phyloP scores from a whole-genome alignment of 2,113 vertebrate species.

The Emydura subglobosa region DNA sequence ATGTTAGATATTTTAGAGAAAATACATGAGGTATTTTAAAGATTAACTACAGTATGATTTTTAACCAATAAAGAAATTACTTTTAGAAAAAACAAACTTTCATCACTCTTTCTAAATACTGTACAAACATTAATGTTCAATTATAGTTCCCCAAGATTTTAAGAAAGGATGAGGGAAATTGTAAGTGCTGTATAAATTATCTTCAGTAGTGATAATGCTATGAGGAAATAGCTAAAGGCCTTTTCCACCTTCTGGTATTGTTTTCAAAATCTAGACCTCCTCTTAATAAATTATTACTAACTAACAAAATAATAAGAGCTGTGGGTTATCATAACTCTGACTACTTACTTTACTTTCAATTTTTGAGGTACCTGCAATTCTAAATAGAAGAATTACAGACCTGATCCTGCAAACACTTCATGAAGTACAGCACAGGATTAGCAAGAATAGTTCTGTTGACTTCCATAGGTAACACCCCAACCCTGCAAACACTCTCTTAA shows the following conservation, averaged over 20 bases:
- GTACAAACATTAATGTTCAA: background rate
- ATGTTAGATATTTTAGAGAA: background rate
- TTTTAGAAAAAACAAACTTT: background rate
- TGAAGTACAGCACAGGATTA: too few relatives aligned
- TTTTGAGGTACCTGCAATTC: too few relatives aligned
- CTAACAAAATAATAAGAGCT: background rate
- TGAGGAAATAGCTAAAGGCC: background rate
- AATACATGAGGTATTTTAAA: background rate
- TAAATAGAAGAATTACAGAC: background rate
- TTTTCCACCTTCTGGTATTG: background rate
- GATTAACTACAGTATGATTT: background rate
- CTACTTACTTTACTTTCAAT: background rate
- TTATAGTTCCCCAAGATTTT: background rate
- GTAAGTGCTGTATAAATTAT: background rate
- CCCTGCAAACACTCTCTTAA: fast-evolving
- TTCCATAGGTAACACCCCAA: fast-evolving
- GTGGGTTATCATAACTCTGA: background rate
- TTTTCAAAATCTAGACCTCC: background rate
- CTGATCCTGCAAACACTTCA: background rate
- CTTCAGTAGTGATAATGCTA: background rate
- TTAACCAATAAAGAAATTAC: background rate
- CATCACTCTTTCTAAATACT: background rate
- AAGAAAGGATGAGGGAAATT: background rate
- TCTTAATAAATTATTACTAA: too few relatives aligned
- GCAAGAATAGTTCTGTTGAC: fast-evolving